Evolutionary conservation across 2,888 invertebrate species (phyloP).

Genomic region (Plebejus anna): DNA sequence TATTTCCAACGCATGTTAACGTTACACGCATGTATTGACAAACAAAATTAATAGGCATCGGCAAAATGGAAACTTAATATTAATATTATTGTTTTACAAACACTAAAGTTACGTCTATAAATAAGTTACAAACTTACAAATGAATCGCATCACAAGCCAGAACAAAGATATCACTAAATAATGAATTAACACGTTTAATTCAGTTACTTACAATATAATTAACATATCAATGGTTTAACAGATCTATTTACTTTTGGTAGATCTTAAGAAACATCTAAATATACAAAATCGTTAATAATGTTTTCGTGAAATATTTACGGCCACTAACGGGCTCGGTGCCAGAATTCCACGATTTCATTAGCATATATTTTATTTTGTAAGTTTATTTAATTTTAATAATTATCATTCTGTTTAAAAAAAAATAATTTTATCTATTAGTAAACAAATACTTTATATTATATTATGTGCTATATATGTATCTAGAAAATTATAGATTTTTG

Average conservation of each 20-base stretch:
- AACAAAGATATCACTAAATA: conserved; percentile 2
- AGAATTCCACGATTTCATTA: background rate
- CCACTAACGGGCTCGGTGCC: conserved; percentile 1
- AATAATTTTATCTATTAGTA: background rate
- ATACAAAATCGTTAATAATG: background rate
- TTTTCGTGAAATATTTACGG: background rate
- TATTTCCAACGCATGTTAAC: background rate
- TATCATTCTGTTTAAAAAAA: background rate
- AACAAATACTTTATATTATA: too few relatives aligned
- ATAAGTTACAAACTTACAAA: conserved; percentile 52
- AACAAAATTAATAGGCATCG: background rate
- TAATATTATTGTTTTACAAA: background rate
- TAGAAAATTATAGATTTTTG: background rate
- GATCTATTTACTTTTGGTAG: conserved; percentile 46
- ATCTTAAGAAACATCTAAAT: background rate
- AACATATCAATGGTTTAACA: conserved; percentile 68
- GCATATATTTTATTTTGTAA: background rate
- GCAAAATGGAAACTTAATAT: background rate
- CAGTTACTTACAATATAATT: conserved; percentile 41
- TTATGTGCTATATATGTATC: too few relatives aligned
- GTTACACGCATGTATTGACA: too few relatives aligned
- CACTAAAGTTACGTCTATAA: conserved; percentile 40
- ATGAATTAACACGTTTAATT: background rate
- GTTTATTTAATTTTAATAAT: background rate
- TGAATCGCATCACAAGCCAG: conserved; percentile 36